Evolutionary conservation across 1,140 invertebrate species (phyloP).

Genomic region (Pollicipes pollicipes): DNA sequence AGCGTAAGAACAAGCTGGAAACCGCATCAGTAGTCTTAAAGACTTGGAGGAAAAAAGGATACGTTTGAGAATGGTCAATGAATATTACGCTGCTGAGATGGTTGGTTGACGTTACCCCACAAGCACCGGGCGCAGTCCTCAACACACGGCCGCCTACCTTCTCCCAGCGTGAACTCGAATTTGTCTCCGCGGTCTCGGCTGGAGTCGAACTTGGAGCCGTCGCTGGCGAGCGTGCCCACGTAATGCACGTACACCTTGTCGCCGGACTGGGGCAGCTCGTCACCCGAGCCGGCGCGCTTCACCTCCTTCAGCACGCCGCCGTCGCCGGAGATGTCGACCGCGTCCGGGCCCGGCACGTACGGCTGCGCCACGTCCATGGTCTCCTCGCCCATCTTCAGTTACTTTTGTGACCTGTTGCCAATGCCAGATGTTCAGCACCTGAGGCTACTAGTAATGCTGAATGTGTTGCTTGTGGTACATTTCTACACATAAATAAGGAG

Average conservation of each 20-base stretch:
- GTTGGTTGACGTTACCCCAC: too few relatives aligned
- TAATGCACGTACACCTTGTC: slow-evolving; percentile 78
- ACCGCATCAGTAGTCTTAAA: too few relatives aligned
- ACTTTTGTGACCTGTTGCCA: background rate
- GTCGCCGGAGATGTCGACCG: slow-evolving; percentile 47
- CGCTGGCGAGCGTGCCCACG: slow-evolving; percentile 59
- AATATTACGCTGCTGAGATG: too few relatives aligned
- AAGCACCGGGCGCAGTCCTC: too few relatives aligned
- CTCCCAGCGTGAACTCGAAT: slow-evolving; percentile 67
- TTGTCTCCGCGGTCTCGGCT: slow-evolving; percentile 59
- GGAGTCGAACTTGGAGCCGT: slow-evolving; percentile 87
- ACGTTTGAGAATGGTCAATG: too few relatives aligned
- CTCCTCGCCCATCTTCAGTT: background rate
- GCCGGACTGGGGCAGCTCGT: slow-evolving; percentile 39
- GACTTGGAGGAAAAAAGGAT: too few relatives aligned
- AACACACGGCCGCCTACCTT: slow-evolving; percentile 34
- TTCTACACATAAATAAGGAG: too few relatives aligned
- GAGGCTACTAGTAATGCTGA: too few relatives aligned
- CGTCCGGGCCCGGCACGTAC: slow-evolving; percentile 16
- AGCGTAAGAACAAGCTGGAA: too few relatives aligned
- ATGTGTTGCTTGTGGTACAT: too few relatives aligned
- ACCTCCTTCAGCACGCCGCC: slow-evolving; percentile 77
- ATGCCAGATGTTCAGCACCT: too few relatives aligned
- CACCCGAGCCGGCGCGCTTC: slow-evolving; percentile 47
- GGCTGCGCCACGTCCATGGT: background rate